Evolutionary conservation across 2,113 vertebrate genomes (phyloP).

Genomic region (Dromas ardeola): DNA sequence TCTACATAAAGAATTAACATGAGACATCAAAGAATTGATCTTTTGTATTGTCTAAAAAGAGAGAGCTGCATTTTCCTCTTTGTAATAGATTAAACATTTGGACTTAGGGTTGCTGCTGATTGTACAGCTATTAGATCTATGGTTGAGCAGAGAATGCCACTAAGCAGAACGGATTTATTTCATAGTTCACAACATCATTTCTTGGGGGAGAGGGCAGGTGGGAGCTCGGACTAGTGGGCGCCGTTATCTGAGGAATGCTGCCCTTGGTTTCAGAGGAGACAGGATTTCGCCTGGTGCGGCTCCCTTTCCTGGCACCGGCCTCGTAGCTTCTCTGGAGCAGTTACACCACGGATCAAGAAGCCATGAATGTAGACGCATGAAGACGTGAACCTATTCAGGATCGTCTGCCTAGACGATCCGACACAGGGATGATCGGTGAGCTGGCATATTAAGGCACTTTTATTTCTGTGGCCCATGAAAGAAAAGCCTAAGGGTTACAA

Average conservation of each 20-base stretch:
- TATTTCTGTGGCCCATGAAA: not conserved
- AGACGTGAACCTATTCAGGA: not conserved
- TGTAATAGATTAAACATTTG: not conserved
- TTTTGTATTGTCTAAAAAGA: not conserved
- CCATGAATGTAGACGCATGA: not conserved
- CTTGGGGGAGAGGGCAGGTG: not conserved
- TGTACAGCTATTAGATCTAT: not conserved
- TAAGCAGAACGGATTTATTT: not conserved
- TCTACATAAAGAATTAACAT: not conserved
- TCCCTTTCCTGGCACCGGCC: not conserved
- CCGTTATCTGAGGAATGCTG: not conserved
- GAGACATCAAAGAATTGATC: not conserved
- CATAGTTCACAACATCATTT: not conserved
- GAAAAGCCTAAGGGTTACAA: not conserved
- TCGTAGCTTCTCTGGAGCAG: not conserved
- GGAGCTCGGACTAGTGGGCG: not conserved
- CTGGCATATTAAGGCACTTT: not conserved
- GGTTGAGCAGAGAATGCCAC: not conserved
- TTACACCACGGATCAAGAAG: rapidly evolving
- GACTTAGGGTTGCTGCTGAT: not conserved
- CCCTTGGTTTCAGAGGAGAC: rapidly evolving
- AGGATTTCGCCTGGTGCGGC: not conserved
- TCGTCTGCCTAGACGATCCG: rapidly evolving
- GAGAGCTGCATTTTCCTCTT: not conserved
- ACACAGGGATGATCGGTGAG: not conserved